Conservation (phyloP, 2,113 vertebrate genomes). For the Vidua macroura region DNA sequence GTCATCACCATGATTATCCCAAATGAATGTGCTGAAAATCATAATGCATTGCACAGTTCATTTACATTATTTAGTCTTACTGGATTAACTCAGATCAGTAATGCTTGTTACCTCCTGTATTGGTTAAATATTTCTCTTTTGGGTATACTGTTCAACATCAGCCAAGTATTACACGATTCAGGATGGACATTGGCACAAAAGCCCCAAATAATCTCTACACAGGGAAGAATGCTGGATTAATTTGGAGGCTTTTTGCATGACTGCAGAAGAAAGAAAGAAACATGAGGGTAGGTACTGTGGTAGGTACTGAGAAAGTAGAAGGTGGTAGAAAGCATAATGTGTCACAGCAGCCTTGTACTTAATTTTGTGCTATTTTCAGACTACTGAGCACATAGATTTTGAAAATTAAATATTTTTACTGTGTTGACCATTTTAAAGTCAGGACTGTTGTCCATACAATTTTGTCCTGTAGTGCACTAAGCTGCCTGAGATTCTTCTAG, state of each 20-base stretch:
- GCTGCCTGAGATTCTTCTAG: not conserved
- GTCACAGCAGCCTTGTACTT: not conserved
- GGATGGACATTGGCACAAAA: not conserved
- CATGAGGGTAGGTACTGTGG: not conserved
- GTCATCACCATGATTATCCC: constrained; percentile 15
- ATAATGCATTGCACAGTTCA: not conserved
- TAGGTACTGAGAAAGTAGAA: not conserved
- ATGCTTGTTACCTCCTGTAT: not conserved
- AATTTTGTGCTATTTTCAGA: not conserved
- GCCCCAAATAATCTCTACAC: not conserved
- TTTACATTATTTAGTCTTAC: constrained; percentile 26
- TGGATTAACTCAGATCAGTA: not conserved
- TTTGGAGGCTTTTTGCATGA: not conserved
- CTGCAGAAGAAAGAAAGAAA: not conserved
- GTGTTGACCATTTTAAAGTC: not conserved
- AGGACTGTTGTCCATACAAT: not conserved
- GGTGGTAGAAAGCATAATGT: not conserved
- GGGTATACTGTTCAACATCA: not conserved
- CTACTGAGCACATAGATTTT: not conserved
- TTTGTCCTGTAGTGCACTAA: not conserved
- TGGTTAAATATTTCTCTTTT: not conserved
- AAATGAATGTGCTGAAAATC: constrained; percentile 13
- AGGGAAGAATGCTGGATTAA: not conserved
- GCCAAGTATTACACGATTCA: not conserved
- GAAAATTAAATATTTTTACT: not conserved